Evolutionary conservation across 2,113 vertebrate species (phyloP).

Genomic region (Podarcis raffonei): DNA sequence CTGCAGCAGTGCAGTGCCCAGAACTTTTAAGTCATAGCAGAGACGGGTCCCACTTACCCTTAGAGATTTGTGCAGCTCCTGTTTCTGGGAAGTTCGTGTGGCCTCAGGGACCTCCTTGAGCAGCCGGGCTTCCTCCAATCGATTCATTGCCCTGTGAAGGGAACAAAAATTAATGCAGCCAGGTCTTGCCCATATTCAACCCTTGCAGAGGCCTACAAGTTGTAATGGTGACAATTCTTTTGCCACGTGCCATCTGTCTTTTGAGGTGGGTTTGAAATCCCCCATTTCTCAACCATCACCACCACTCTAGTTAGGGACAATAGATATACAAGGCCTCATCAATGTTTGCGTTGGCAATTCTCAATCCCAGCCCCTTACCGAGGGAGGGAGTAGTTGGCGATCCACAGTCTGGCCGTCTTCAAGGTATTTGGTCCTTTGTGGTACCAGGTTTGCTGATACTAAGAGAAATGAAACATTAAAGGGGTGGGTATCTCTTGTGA

Average conservation of each 20-base stretch:
- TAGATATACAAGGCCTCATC: neutral
- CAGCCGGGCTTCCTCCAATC: conserved; percentile 86
- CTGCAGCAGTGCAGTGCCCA: neutral
- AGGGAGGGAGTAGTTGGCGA: conserved; percentile 93
- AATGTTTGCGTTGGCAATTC: neutral
- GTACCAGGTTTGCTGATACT: conserved; percentile 99
- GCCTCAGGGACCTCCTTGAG: conserved; percentile 87
- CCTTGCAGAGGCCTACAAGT: no score
- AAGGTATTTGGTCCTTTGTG: conserved; percentile 90
- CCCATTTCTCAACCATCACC: fast-evolving
- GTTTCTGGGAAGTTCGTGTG: conserved; percentile 86
- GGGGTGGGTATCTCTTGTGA: neutral
- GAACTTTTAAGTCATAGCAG: neutral
- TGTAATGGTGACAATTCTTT: neutral
- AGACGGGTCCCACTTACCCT: conserved; percentile 79
- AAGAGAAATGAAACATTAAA: conserved; percentile 44
- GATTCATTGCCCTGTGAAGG: conserved; percentile 78
- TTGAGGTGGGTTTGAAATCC: no score
- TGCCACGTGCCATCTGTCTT: neutral
- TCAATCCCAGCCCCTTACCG: conserved; percentile 74
- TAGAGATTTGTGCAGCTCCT: conserved; percentile 94
- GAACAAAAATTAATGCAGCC: neutral
- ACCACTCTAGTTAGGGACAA: fast-evolving
- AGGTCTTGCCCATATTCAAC: neutral
- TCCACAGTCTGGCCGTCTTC: conserved; percentile 92